Evolutionary conservation across 2,888 invertebrate genomes (phyloP).

Genomic region (Morinoia aosen): DNA sequence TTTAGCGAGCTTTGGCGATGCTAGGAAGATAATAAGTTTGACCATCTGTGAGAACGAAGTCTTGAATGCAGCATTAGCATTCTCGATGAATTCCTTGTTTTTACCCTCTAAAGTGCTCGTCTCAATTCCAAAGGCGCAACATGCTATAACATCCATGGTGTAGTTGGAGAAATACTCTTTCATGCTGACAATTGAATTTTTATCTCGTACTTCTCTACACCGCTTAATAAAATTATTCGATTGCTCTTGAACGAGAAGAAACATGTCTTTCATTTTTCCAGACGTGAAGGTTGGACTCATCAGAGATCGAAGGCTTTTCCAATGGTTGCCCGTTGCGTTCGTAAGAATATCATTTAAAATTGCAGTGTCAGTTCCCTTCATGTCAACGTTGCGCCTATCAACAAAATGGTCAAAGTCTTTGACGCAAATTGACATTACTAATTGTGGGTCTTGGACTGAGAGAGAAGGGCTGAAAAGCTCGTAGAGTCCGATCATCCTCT

Average conservation of each 20-base stretch:
- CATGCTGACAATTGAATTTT: not conserved
- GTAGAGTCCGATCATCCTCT: constrained; percentile 49
- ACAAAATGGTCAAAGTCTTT: constrained; percentile 64
- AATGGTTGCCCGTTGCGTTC: constrained; percentile 73
- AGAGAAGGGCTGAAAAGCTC: constrained; percentile 25
- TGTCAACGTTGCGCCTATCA: constrained; percentile 53
- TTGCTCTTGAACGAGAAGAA: constrained; percentile 51
- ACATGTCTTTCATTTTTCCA: constrained; percentile 79
- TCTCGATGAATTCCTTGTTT: constrained; percentile 51
- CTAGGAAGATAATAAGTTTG: not conserved
- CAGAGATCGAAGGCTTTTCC: constrained; percentile 78
- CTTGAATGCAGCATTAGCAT: not conserved
- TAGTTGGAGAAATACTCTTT: constrained; percentile 56
- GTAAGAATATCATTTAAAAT: constrained; percentile 50
- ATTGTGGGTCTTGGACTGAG: constrained; percentile 54
- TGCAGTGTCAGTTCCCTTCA: constrained; percentile 30
- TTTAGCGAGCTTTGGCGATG: constrained; percentile 50
- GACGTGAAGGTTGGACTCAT: constrained; percentile 80
- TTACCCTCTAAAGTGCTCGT: constrained; percentile 43
- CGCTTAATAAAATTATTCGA: constrained; percentile 42
- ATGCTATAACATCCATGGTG: constrained; percentile 59
- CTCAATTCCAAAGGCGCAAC: constrained; percentile 62
- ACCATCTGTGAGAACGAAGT: not conserved
- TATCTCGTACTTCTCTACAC: not conserved
- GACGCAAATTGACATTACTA: constrained; percentile 54